Percentiles rank a stretch among this genome's conserved stretches.
Evolutionary conservation across 2,797 vertebrate species (phyloP).

Genomic region (Alcedo atthis): DNA sequence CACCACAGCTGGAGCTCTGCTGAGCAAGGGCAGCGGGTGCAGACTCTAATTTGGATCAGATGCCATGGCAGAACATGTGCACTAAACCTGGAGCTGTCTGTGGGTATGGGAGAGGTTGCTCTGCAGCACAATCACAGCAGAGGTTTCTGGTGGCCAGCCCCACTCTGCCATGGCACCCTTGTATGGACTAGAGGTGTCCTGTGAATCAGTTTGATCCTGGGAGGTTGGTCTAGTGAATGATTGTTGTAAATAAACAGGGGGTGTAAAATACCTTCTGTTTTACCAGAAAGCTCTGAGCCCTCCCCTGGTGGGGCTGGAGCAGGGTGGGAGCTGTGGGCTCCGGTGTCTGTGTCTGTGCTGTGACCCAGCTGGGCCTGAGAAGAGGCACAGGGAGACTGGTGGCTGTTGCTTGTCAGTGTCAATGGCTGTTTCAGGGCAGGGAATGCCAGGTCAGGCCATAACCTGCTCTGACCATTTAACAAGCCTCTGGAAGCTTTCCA

Average conservation of each 20-base stretch:
- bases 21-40: background rate
- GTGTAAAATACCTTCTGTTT: background rate
- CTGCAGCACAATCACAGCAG: background rate
- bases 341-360: accelerated
- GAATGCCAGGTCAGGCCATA: background rate
- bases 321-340: accelerated
- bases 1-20: conserved; percentile 49
- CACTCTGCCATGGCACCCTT: background rate
- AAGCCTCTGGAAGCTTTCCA: background rate
- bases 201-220: background rate
- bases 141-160: background rate
- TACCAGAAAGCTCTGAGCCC: background rate
- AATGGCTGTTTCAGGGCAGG: too few species aligned
- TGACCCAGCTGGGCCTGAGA: too few species aligned
- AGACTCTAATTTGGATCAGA: conserved; percentile 59
- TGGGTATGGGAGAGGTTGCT: background rate
- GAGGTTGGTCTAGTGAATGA: background rate
- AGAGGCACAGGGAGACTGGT: too few species aligned
- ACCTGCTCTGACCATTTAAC: background rate
- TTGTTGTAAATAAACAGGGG: background rate
- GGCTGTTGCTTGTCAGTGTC: accelerated
- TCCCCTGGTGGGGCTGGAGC: background rate
- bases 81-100: background rate
- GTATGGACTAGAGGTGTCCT: background rate
- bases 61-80: conserved; percentile 15